Percentiles rank a stretch among this genome's conserved stretches.
Conservation (phyloP, 2,797 vertebrate genomes). For the Gymnoscopelus microlampas region DNA sequence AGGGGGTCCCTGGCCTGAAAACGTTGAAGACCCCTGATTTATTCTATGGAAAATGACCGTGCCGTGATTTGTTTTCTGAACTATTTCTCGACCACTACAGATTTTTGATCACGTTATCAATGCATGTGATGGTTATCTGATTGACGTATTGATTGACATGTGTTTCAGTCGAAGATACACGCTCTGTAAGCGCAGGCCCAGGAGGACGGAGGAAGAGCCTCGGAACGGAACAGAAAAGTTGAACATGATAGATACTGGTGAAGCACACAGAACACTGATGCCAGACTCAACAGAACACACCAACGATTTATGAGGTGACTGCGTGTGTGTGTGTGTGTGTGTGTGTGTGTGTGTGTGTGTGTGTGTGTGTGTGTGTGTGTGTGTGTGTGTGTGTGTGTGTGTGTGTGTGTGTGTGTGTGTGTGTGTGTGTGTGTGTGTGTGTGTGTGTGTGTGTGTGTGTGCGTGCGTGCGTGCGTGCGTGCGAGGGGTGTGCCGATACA, state of each 20-base stretch:
- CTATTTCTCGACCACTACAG: too few species aligned
- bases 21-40: too few species aligned
- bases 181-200: slow-evolving; percentile 51
- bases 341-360: background rate
- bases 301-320: slow-evolving; percentile 63
- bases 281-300: slow-evolving; percentile 51
- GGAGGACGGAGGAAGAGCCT: slow-evolving; percentile 61
- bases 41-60: too few species aligned
- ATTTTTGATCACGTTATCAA: background rate
- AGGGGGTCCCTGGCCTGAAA: too few species aligned
- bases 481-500: too few species aligned
- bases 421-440: background rate
- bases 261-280: slow-evolving; percentile 4
- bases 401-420: background rate
- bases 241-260: slow-evolving; percentile 61
- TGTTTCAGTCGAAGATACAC: slow-evolving; percentile 65
- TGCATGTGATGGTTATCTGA: background rate
- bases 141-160: too few species aligned
- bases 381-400: background rate
- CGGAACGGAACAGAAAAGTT: slow-evolving; percentile 73
- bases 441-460: background rate
- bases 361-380: background rate
- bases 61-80: too few species aligned
- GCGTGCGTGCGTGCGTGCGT: too few species aligned
- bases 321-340: background rate